Percentiles rank a stretch among this genome's conserved stretches.
Evolutionary conservation across 2,113 vertebrate species (phyloP).

Genomic region (Anthoscopus minutus): DNA sequence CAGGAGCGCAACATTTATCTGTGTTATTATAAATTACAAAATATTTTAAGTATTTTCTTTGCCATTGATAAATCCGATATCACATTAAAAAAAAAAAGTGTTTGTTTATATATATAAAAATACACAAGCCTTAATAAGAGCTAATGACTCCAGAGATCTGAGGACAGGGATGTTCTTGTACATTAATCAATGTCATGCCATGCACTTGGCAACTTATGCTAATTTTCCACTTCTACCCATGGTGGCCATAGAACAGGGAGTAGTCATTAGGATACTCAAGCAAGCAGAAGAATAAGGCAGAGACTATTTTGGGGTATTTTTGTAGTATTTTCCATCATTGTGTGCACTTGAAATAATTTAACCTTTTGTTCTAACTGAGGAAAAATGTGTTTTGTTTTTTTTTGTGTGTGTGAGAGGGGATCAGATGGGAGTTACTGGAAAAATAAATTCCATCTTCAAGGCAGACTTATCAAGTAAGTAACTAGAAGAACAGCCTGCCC

Average conservation of each 20-base stretch:
- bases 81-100: background rate
- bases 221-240: background rate
- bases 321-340: background rate
- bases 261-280: background rate
- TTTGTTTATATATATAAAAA: background rate
- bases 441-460: constrained; percentile 51
- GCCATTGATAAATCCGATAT: background rate
- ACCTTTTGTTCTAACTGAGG: constrained; percentile 34
- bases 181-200: background rate
- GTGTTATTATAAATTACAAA: background rate
- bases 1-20: background rate
- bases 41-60: background rate
- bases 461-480: constrained; percentile 4
- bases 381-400: constrained; percentile 16
- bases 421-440: constrained; percentile 48
- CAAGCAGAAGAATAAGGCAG: background rate
- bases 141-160: background rate
- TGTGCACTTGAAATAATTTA: constrained; percentile 27
- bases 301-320: background rate
- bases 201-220: background rate
- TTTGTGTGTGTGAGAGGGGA: background rate
- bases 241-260: background rate
- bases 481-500: background rate
- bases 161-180: background rate
- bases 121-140: background rate